Evolutionary conservation across 2,113 vertebrate genomes (phyloP).

Genomic region (Syngnathoides biaculeatus): DNA sequence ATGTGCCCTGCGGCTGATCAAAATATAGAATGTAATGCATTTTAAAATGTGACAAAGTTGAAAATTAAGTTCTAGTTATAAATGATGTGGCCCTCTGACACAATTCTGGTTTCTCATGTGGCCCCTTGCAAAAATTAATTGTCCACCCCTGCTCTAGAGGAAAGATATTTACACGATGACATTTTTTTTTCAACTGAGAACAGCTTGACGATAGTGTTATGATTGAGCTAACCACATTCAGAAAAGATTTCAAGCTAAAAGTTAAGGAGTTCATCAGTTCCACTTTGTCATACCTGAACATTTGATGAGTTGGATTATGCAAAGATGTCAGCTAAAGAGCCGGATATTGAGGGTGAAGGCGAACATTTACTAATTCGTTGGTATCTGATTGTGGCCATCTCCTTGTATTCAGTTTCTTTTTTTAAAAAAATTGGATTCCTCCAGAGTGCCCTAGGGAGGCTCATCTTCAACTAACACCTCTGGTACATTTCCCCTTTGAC

Average conservation of each 20-base stretch:
- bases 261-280: slow-evolving; percentile 55
- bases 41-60: too few relatives aligned
- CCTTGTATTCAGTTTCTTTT: slow-evolving; percentile 34
- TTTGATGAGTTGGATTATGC: slow-evolving; percentile 67
- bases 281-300: slow-evolving; percentile 46
- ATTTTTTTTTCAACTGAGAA: background rate
- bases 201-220: slow-evolving; percentile 14
- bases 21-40: too few relatives aligned
- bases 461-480: slow-evolving; percentile 61
- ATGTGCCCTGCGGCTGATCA: too few relatives aligned
- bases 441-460: slow-evolving; percentile 34
- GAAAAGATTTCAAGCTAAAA: slow-evolving; percentile 39
- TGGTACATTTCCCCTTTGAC: slow-evolving; percentile 44
- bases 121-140: too few relatives aligned
- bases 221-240: slow-evolving; percentile 25
- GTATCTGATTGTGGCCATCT: slow-evolving; percentile 51
- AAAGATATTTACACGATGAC: too few relatives aligned
- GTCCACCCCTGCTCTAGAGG: too few relatives aligned
- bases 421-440: slow-evolving; percentile 22
- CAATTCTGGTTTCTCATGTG: too few relatives aligned
- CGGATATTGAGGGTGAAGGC: slow-evolving; percentile 64
- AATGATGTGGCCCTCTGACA: too few relatives aligned
- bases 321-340: slow-evolving; percentile 49
- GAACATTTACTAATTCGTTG: slow-evolving; percentile 64
- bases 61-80: too few relatives aligned